Evolutionary conservation across 2,113 vertebrate species (phyloP).

Genomic region (Leuciscus idus): DNA sequence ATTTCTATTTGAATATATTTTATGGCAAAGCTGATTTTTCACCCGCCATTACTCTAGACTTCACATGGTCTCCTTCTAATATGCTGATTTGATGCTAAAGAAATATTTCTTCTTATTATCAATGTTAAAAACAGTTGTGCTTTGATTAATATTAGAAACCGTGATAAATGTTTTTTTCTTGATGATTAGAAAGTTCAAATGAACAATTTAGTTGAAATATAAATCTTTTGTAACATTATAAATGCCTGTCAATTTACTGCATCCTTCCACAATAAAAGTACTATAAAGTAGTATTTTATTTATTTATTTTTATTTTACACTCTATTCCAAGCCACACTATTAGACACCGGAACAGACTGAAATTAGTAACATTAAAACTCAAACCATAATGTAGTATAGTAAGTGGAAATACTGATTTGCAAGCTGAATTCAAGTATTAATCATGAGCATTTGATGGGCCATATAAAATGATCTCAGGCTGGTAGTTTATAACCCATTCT

Average conservation of each 20-base stretch:
- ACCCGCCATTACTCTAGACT: too few species aligned
- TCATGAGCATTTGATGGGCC: background rate
- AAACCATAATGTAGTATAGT: background rate
- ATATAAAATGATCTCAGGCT: background rate
- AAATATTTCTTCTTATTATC: too few species aligned
- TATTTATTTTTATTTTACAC: too few species aligned
- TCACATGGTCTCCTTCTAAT: too few species aligned
- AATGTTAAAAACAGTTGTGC: too few species aligned
- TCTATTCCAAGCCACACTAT: background rate
- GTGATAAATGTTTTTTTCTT: too few species aligned
- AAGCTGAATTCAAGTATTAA: background rate
- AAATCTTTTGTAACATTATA: background rate
- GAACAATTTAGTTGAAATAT: background rate
- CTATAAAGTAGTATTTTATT: too few species aligned
- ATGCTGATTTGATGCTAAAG: too few species aligned
- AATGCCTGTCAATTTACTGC: background rate
- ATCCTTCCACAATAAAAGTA: background rate
- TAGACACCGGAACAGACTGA: background rate
- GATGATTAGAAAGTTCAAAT: background rate
- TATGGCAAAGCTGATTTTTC: too few species aligned
- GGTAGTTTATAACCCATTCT: background rate
- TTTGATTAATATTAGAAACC: too few species aligned
- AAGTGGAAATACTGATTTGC: background rate
- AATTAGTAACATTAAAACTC: background rate
- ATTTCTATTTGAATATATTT: too few species aligned